phyloP scores from a whole-genome alignment of 2,888 invertebrate genomes.

The Trachelus troglodyta region DNA sequence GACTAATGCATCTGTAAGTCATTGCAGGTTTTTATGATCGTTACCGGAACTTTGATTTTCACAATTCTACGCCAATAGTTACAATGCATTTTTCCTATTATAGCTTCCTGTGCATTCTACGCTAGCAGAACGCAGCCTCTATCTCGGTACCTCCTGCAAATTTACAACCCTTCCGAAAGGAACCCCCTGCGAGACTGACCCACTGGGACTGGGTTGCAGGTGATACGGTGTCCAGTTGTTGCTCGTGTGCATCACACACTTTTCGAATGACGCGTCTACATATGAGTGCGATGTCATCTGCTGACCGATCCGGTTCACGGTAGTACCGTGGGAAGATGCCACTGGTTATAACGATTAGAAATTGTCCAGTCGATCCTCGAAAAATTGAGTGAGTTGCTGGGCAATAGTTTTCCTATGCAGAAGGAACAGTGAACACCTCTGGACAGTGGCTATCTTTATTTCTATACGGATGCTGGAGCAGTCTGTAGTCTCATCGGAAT shows the following conservation, averaged over 20 bases:
- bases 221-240: conserved; percentile 36
- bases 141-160: background rate
- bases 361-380: conserved; percentile 13
- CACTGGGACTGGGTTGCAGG: conserved; percentile 43
- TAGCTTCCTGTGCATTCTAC: background rate
- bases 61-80: background rate
- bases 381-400: background rate
- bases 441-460: conserved; percentile 3
- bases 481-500: background rate
- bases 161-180: conserved; percentile 34
- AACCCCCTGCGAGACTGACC: conserved; percentile 43
- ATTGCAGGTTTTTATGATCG: conserved; percentile 11
- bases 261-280: conserved; percentile 41
- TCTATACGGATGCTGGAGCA: background rate
- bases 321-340: conserved; percentile 61
- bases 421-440: conserved; percentile 1
- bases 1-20: background rate
- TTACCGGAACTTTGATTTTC: conserved; percentile 8
- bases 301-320: conserved; percentile 55
- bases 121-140: background rate
- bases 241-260: conserved; percentile 20
- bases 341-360: conserved; percentile 33
- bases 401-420: background rate
- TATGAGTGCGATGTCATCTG: conserved; percentile 47
- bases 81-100: background rate